Evolutionary conservation across 2,797 vertebrate genomes (phyloP).

Genomic region (Malacoraja senta): DNA sequence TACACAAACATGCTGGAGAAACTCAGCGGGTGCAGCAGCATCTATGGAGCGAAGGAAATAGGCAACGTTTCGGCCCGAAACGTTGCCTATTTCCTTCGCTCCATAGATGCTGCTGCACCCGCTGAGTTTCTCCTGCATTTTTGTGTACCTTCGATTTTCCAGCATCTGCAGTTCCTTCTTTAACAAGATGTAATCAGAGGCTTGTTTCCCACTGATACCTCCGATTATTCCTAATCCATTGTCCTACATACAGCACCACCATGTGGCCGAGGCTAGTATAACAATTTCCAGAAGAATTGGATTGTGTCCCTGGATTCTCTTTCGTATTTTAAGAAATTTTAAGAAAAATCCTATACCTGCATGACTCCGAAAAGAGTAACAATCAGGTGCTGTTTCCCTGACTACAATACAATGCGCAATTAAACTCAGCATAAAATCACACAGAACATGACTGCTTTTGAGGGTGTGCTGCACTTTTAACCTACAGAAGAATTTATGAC

Average conservation of each 20-base stretch:
- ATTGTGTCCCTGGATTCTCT: neutral
- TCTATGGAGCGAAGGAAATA: too few species aligned
- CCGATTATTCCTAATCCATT: neutral
- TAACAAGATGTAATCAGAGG: neutral
- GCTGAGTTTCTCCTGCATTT: too few species aligned
- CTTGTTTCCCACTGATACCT: neutral
- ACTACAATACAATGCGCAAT: neutral
- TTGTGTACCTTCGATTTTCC: too few species aligned
- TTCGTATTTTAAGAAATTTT: neutral
- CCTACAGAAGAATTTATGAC: neutral
- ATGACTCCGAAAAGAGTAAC: neutral
- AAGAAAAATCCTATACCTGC: neutral
- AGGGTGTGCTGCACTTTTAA: neutral
- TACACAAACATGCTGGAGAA: too few species aligned
- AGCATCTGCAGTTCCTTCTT: too few species aligned
- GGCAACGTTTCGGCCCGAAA: too few species aligned
- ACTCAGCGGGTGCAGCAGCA: too few species aligned
- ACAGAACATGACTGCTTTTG: neutral
- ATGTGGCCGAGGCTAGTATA: neutral
- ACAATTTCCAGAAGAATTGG: neutral
- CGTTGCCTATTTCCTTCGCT: too few species aligned
- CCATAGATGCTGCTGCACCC: too few species aligned
- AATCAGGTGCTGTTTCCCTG: neutral
- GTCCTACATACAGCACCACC: constrained; percentile 12
- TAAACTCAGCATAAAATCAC: neutral